Base-by-base conservation (phyloP, 2,888 invertebrate species). In the Notodonta dromedarius region DNA sequence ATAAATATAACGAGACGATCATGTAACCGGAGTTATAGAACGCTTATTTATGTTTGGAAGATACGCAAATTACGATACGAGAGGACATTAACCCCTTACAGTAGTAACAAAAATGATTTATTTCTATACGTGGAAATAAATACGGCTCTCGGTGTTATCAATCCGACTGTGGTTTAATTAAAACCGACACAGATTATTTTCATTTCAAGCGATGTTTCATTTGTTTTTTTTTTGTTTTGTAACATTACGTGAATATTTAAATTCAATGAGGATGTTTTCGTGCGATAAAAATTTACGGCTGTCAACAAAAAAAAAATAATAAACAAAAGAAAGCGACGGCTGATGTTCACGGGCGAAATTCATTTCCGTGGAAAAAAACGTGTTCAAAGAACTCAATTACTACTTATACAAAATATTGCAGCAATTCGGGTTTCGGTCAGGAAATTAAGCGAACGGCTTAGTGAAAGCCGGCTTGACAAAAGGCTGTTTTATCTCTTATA, bases 361-460 rank as follows among this genome's bases (percentile, higher is more conserved):
- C 87, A 92, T 93, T 93, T 92, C 91, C 91, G 85, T 70, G 73
- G 78, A 86, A 89, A 90, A n/a, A 89, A 88, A 84, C 85, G 82
- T 86, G 85, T 83, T 84, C 84, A 90, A 90, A 91, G 87, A 90
- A 90, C 89, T 88, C 88, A 86, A 91, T 89, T 90, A 90, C 88
- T 86, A 88, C 86, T 90, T 88, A 89, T 91, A 90, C 91, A 90
- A 91, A 90, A 89, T 88, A 87, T 87, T 85, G 87, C 84, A 80
- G 86, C 86, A 82, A 88, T 89, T 81, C 85, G 83, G 84, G 87
- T 82, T 87, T 84, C 78, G 79, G 85, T 76, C 90, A 91, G 93
- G 93, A 93, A 93, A 92, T 93, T 93, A 93, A 92, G 88, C 83
- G 88, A 88, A 88, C 84, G 85, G 87, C 85, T 88, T 88, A 90